Conservation (phyloP, 2,113 vertebrate genomes). For the Perccottus glenii region DNA sequence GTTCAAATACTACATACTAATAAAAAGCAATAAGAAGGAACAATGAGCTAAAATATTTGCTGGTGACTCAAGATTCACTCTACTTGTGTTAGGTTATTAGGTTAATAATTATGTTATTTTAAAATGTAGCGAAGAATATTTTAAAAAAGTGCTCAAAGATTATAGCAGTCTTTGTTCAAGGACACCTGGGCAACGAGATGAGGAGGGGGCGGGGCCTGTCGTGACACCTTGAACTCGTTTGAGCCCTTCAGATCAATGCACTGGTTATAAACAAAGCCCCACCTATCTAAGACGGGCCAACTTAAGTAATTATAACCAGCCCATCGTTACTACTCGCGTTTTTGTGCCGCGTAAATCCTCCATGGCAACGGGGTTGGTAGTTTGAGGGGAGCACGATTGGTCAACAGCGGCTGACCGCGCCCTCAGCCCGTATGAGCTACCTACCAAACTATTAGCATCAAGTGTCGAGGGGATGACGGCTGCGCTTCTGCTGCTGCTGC, state of each 20-base stretch:
- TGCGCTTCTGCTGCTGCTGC: slow-evolving; percentile 45
- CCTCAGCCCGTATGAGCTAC: slow-evolving; percentile 72
- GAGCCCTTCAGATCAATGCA: not conserved
- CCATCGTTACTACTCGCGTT: not conserved
- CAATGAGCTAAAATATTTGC: too few relatives aligned
- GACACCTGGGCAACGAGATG: slow-evolving; percentile 32
- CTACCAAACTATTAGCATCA: slow-evolving; percentile 73
- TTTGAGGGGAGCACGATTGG: slow-evolving; percentile 66
- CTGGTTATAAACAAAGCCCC: slow-evolving; percentile 5
- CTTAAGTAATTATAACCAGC: not conserved
- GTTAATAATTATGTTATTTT: too few relatives aligned
- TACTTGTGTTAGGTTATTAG: too few relatives aligned
- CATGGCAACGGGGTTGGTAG: slow-evolving; percentile 56
- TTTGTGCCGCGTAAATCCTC: slow-evolving; percentile 34
- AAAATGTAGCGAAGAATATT: too few relatives aligned
- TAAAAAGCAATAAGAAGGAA: too few relatives aligned
- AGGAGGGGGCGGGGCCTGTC: not conserved
- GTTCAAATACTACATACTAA: too few relatives aligned
- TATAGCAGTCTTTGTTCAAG: slow-evolving; percentile 26
- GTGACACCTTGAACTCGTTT: slow-evolving; percentile 1
- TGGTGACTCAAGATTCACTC: too few relatives aligned
- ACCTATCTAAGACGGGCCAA: not conserved
- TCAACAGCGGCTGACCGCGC: slow-evolving; percentile 75
- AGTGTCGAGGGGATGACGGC: slow-evolving; percentile 68
- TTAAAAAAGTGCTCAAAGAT: not conserved